Evolutionary conservation across 2,113 vertebrate genomes (phyloP), one percentile per base, ranked within the genome.

Genomic region (Cololabis saira): DNA sequence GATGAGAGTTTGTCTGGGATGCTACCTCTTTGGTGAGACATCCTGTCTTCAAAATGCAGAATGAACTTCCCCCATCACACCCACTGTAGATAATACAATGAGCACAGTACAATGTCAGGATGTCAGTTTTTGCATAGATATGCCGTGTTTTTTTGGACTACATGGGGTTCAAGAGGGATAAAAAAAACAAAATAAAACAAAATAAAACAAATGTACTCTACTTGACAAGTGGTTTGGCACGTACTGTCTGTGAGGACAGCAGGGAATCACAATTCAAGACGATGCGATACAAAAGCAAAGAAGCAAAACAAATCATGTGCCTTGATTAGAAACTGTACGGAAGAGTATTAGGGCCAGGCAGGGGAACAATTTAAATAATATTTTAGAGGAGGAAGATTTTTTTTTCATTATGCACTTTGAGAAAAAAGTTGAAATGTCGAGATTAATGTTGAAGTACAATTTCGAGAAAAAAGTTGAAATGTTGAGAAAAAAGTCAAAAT

Each of bases 51-150:
- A 42, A 8, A 40, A 55, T 50, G 54, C 64, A 49, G 44, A 72
- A 59, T 41, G 37, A 40, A 44, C 58, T 71, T 62, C 59, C 54
- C 54, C 42, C 67, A 71, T 73, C 51, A 80, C 70, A 67, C 64
- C 47, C 67, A 52, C 33, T 17, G 65, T 44, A 62, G 76, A 84
- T 58, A 60, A 58, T 27, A 78, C 67, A 71, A 58, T 61, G 76
- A 80, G 45, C 43, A 37, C 49, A 81, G 44, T 40, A 83, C 75
- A 85, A 80, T 82, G 82, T 85, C 80, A 83, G 77, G 76, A 85
- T 85, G 71, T 87, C 71, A 66, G 52, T 44, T 53, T 44, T 53
- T 43, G 62, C 50, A 27, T 58, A 74, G 43, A 85, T 54, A 68
- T 21, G 61, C 41, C 3, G 0, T 70, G 65, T 78, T 82, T 80